phyloP scores from a whole-genome alignment of 37 sponge, comb jelly and placozoan genomes.

The Beroe ovata region DNA sequence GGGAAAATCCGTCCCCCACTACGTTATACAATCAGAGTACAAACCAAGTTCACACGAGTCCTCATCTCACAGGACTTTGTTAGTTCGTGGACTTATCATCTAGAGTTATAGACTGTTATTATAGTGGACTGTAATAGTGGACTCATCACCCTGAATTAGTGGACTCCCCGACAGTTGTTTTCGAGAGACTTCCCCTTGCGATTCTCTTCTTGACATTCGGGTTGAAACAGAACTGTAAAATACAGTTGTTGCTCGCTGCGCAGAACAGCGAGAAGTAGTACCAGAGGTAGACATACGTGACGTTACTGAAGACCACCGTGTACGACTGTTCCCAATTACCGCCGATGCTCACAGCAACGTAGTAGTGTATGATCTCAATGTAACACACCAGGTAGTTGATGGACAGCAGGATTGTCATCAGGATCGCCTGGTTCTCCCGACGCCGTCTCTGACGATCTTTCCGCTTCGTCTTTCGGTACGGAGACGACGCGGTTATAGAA shows the following conservation, averaged over 20 bases:
- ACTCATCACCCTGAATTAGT: background rate
- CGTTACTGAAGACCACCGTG: constrained; percentile 18
- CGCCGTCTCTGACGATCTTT: background rate
- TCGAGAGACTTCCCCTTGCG: background rate
- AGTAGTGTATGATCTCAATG: constrained; percentile 61
- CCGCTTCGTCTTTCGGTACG: background rate
- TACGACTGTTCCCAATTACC: constrained; percentile 55
- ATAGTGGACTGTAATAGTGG: too few relatives aligned
- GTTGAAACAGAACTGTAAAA: constrained; percentile 31
- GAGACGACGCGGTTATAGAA: background rate
- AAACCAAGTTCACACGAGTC: too few relatives aligned
- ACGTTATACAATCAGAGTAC: too few relatives aligned
- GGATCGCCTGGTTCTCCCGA: constrained; percentile 48
- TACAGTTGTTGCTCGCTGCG: constrained; percentile 7
- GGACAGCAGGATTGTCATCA: constrained; percentile 61
- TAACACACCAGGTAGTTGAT: constrained; percentile 46
- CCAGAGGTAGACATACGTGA: constrained; percentile 63
- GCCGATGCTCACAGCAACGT: constrained; percentile 22
- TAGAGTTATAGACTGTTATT: too few relatives aligned
- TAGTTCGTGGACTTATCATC: too few relatives aligned
- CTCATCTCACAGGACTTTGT: too few relatives aligned
- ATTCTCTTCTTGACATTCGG: constrained; percentile 36
- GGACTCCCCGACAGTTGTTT: background rate
- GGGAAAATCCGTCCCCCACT: too few relatives aligned
- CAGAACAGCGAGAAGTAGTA: constrained; percentile 57